These are phyloP conservation scores for Kryphioiulus occultus DNA, from an alignment of 2,888 invertebrate genomes.

Conservation along the genomic window DNA sequence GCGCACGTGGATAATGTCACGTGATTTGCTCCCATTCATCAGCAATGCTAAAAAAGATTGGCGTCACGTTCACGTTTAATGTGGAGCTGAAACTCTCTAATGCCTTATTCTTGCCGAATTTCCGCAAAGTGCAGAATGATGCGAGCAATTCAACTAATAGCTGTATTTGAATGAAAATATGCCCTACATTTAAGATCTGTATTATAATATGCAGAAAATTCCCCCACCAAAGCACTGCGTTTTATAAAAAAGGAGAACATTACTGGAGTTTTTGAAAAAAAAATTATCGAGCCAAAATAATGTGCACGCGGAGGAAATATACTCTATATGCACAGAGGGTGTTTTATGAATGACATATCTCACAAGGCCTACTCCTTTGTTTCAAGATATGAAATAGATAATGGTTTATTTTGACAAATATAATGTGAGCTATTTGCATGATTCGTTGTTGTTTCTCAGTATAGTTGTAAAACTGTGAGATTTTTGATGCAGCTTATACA, in stretches of 20 bases:
- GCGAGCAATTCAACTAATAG: constrained; percentile 35
- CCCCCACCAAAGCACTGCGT: neutral
- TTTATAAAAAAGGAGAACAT: neutral
- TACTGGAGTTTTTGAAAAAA: neutral
- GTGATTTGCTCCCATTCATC: too few relatives aligned
- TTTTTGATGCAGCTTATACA: neutral
- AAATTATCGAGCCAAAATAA: constrained; percentile 21
- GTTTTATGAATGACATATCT: constrained; percentile 39
- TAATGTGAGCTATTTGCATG: neutral
- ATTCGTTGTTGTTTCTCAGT: neutral
- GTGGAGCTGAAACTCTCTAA: too few relatives aligned
- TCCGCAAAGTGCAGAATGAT: neutral
- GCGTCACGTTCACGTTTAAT: too few relatives aligned
- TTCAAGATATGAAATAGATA: constrained; percentile 11
- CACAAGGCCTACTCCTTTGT: neutral
- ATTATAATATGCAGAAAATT: constrained; percentile 8
- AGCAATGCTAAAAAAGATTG: too few relatives aligned
- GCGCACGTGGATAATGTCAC: too few relatives aligned
- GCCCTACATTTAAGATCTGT: constrained; percentile 28
- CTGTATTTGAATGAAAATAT: constrained; percentile 29
- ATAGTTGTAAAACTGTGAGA: neutral
- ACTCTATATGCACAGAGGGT: neutral
- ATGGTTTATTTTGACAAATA: constrained; percentile 4
- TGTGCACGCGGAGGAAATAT: neutral
- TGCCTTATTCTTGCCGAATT: constrained; percentile 21